Base-by-base conservation (phyloP, 2,888 invertebrate species). In the Cacoxenus indagator region DNA sequence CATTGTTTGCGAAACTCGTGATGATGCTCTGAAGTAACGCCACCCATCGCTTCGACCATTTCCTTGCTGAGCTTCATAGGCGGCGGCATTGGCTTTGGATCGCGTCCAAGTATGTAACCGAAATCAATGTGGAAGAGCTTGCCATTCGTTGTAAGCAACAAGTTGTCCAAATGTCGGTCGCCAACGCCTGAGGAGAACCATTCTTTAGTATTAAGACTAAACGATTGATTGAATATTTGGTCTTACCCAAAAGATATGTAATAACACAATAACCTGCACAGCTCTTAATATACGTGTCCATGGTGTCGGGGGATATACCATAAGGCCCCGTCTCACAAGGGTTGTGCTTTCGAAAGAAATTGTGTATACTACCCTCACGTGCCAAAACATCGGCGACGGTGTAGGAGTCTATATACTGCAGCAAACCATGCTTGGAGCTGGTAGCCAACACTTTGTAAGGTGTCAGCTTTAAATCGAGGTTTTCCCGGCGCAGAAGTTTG, bases 51-150 rank as follows among this genome's bases (percentile, higher is more conserved):
- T 84, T 99, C 98, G 22, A 99, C 97, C 99, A 99, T 99, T 90
- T 99, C 99, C 87, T 95, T 95, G 88, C 97, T 98, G 51, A 99
- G 91, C 89, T 98, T 99, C 98, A 99, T 99, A 5, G 99, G 98
- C 11, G 99, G 98, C 1, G 99, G 99, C 87, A 99, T 91, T 1
- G 98, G 98, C 89, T 99, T 99, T 3, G 99, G 99, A 90, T 99
- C 99, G 55, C 98, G 91, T 0, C 98, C 99, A 70, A 99, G 98
- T 96, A 87, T 87, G 89, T 97, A 99, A 1, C 99, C 99, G 89
- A 99, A 99, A 90, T 98, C 98, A 76, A 98, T 97, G 89, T 98
- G 98, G 89, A 98, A 98, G 62, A 98, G 89, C 78, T 95, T 95
- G 43, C 99, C 99, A 65, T 92, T 91, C 46, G 92, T 93, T 4